Conservation (phyloP, 2,888 invertebrate genomes). For the Sarcophaga rosellei region DNA sequence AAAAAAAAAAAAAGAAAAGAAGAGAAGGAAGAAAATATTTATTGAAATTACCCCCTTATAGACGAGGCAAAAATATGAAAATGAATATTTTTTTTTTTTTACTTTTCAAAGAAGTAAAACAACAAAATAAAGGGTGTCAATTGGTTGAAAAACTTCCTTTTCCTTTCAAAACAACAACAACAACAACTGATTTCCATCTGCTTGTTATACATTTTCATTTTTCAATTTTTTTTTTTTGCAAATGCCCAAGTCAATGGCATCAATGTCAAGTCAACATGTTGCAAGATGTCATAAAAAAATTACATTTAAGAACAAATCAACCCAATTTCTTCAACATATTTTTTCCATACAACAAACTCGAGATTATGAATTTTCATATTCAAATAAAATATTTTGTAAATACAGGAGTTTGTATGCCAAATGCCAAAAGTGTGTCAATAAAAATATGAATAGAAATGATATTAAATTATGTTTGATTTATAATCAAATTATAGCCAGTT, state of each 20-base stretch:
- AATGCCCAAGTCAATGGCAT: constrained; percentile 57
- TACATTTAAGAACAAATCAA: constrained; percentile 12
- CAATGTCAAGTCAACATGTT: constrained; percentile 79
- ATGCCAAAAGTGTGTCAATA: constrained; percentile 53
- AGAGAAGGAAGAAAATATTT: constrained; percentile 43
- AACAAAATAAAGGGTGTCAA: constrained; percentile 69
- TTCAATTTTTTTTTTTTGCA: neutral
- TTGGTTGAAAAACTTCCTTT: constrained; percentile 62
- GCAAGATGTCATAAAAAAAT: constrained; percentile 61
- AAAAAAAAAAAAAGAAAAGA: neutral
- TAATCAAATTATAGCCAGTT: constrained; percentile 27
- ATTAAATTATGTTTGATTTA: constrained; percentile 55
- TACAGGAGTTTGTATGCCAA: neutral
- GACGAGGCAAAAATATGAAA: constrained; percentile 32
- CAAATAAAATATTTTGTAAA: neutral
- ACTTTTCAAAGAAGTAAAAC: constrained; percentile 6
- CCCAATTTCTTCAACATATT: constrained; percentile 32
- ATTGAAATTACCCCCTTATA: constrained; percentile 69
- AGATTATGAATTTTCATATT: constrained; percentile 43
- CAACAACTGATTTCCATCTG: constrained; percentile 39
- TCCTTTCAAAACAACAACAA: neutral
- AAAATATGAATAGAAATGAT: constrained; percentile 51
- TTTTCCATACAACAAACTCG: constrained; percentile 3
- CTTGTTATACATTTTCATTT: neutral
- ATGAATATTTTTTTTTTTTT: constrained; percentile 1